Conservation (phyloP, 2,113 vertebrate species). For the Bos indicus region DNA sequence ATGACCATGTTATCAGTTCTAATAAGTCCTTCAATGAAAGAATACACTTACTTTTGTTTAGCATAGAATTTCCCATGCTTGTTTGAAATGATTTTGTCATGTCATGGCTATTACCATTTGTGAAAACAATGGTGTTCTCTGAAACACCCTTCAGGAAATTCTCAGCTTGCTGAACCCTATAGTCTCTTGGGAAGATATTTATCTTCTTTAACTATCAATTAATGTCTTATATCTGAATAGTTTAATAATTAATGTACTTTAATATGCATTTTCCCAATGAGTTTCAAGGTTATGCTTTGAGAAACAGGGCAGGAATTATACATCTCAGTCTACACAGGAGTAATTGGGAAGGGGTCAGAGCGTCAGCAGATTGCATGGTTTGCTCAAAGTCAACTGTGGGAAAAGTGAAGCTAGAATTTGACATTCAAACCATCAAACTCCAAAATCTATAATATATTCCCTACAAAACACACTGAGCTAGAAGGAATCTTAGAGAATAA, state of each 20-base stretch:
- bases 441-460: neutral
- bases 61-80: neutral
- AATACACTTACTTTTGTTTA: neutral
- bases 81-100: neutral
- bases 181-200: neutral
- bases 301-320: neutral
- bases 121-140: neutral
- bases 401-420: neutral
- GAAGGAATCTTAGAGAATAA: neutral
- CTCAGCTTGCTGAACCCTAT: neutral
- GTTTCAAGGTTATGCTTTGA: neutral
- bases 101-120: neutral
- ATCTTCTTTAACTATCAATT: neutral
- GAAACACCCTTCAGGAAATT: neutral
- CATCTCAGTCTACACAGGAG: neutral
- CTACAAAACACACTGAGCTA: neutral
- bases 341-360: neutral
- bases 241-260: neutral
- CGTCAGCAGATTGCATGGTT: neutral
- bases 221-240: neutral
- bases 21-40: neutral
- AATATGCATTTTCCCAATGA: neutral
- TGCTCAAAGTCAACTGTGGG: neutral
- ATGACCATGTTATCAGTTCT: neutral
- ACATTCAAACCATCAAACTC: neutral